Base-by-base conservation (phyloP, 2,113 vertebrate genomes). In the Poeciliopsis prolifica region DNA sequence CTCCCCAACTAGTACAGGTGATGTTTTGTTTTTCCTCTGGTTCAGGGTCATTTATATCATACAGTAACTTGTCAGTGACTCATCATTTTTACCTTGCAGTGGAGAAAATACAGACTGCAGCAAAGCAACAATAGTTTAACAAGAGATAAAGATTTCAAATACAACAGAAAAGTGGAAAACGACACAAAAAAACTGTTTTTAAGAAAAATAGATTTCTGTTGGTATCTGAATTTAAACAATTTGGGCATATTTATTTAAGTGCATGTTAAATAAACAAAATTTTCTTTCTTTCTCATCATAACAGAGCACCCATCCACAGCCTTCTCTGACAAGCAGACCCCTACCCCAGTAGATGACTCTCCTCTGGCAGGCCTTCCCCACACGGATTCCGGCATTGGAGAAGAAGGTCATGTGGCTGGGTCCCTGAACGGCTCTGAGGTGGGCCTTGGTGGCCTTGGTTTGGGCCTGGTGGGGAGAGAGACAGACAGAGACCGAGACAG, bases 1-100 rank as follows among this genome's bases (percentile, higher is more conserved):
- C 93, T 99, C 98, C 17, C 98, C 98, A 51, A 99, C 98, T 82
- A 99, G 98, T 92, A 99, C 98, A 96, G 98, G 98, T 99, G 42
- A 87, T 29, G 71, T 33, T 62, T 10, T 17, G 61, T 63, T 74
- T 61, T 69, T 26, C 14, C 7, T 65, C 48, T 35, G 30, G 48
- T 77, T 54, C 61, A 78, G 19, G 44, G 68, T 64, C 22, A 10
- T 74, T 19, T 31, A 10, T 42, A 26, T 74, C 14, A 51, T 0
- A 72, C 24, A 28, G 42, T 81, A 79, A 90, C 54, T 88, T 66
- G 82, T 81, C 61, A 65, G 24, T 76, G 67, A 63, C 28, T 30
- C 61, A 63, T 17, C 5, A n/a, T 19, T 29, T 17, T 63, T 58
- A 61, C 9, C 3, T 15, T 54, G 70, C 35, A 66, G 22, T 58